Base-by-base conservation (phyloP, 2,888 invertebrate genomes). In the Andrena praecox region DNA sequence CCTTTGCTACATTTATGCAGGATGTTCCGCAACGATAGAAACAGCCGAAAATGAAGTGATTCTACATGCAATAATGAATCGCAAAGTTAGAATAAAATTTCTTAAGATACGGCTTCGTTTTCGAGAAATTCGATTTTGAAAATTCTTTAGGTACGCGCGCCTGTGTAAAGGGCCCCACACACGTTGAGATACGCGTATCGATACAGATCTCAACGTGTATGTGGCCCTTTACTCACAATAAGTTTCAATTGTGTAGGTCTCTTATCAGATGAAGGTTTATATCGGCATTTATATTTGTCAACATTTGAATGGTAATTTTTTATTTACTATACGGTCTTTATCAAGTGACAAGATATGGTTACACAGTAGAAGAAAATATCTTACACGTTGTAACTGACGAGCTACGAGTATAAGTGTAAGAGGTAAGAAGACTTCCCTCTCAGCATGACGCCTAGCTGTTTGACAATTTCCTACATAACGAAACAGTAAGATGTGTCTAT, bases 371-470 rank as follows among this genome's bases (percentile, higher is more conserved):
- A 33, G 33, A 8, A 33, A 8, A 33, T 33, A 33, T 8, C 8
- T 33, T 33, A 33, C 33, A 63, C 24, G 63, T 72, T 52, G 52
- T 72, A 63, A 27, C 35, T 54, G 71, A 35, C 33, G 54, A 72
- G 2, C 54, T 62, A 63, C 71, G 16, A 33, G 71, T 72, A 54
- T 72, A 54, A 59, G 27, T 59, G 29, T 59, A 2, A 16, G 54
- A 35, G 56, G 54, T 52, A 52, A 66, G 50, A 66, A 66, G 31
- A 10, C 31, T 31, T 66, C 52, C 20, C n/a, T 67, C 20, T n/a
- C 66, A 8, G 31, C 52, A 67, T 31, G 52, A 67, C 31, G 33
- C 20, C 52, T 67, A 67, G 66, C 31, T 67, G 31, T 20, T 50
- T 20, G n/a, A 31, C 66, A 31, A 20, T 31, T 67, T 52, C 10